Evolutionary conservation across 1,140 invertebrate species (phyloP).

Genomic region (Maniola jurtina): DNA sequence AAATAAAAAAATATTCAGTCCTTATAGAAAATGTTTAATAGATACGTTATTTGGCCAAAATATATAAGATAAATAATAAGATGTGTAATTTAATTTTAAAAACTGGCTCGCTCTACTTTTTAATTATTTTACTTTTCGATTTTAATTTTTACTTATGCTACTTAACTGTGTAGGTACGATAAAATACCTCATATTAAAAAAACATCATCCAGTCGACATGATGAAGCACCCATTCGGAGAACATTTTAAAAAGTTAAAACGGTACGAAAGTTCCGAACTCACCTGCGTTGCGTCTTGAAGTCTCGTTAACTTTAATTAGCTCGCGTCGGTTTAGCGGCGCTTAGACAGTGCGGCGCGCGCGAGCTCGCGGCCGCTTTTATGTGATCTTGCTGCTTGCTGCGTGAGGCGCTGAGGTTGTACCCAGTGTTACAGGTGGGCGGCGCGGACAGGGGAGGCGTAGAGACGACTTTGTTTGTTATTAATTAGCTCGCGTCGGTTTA

Average conservation of each 20-base stretch:
- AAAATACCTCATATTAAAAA: background rate
- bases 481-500: too few species aligned
- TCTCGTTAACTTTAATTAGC: background rate
- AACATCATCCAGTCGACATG: background rate
- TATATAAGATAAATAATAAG: too few species aligned
- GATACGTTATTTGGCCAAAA: too few species aligned
- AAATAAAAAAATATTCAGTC: too few species aligned
- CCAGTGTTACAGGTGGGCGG: too few species aligned
- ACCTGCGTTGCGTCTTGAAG: background rate
- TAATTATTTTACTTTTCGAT: background rate
- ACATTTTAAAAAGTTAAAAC: background rate
- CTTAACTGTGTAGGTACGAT: too few species aligned
- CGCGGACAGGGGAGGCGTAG: too few species aligned
- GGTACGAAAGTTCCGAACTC: conserved; percentile 1
- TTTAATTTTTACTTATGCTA: too few species aligned
- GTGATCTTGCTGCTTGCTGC: background rate
- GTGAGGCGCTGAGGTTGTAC: conserved; percentile 14
- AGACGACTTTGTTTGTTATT: too few species aligned
- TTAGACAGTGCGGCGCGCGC: background rate
- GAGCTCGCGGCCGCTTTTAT: conserved; percentile 13
- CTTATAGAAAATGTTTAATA: too few species aligned
- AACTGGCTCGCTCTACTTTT: too few species aligned
- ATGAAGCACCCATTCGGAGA: background rate
- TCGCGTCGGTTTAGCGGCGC: conserved; percentile 2
- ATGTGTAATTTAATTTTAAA: too few species aligned